Conservation (phyloP, 2,888 invertebrate species). For the Tiphia femorata region DNA sequence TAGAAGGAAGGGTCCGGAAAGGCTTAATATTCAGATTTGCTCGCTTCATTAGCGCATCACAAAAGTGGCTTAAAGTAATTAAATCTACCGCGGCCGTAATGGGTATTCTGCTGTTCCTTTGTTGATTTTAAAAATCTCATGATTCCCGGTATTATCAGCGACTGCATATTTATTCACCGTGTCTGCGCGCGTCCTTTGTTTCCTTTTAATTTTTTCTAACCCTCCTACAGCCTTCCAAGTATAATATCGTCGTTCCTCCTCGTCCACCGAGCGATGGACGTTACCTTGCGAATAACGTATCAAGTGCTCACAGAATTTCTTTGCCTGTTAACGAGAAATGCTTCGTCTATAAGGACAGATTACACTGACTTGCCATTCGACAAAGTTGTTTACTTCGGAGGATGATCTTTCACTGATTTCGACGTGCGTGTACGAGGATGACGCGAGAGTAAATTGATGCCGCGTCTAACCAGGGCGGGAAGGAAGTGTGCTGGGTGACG, state of each 20-base stretch:
- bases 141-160: constrained; percentile 54
- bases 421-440: no score
- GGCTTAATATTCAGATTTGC: constrained; percentile 61
- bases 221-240: not conserved
- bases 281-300: no score
- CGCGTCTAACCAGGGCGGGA: no score
- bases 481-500: no score
- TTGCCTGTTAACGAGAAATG: no score
- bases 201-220: constrained; percentile 48
- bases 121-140: constrained; percentile 50
- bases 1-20: constrained; percentile 22
- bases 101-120: constrained; percentile 63
- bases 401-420: no score
- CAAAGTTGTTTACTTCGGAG: no score
- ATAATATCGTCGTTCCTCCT: not conserved
- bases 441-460: no score
- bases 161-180: constrained; percentile 55
- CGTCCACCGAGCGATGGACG: no score
- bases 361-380: no score
- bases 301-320: no score
- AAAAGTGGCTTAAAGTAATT: constrained; percentile 67
- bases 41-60: constrained; percentile 63
- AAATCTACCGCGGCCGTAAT: constrained; percentile 61
- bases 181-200: constrained; percentile 38
- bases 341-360: no score